These are phyloP conservation scores for Solea senegalensis DNA, from an alignment of 2,113 vertebrate genomes.

Conservation along the genomic window DNA sequence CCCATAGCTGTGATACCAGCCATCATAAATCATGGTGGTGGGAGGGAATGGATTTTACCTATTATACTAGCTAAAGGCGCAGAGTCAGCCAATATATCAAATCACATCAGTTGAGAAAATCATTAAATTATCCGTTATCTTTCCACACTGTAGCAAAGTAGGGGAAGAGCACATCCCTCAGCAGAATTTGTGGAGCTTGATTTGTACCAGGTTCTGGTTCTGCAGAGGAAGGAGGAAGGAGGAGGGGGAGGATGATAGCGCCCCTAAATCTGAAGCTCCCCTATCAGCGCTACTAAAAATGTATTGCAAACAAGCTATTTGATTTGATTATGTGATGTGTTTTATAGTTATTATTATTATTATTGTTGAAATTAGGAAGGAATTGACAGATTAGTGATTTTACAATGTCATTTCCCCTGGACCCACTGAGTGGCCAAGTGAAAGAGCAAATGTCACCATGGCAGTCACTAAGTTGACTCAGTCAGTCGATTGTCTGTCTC, in stretches of 20 bases:
- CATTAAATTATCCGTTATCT: conserved; percentile 74
- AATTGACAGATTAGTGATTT: conserved; percentile 45
- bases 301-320: conserved; percentile 27
- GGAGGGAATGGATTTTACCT: conserved; percentile 76
- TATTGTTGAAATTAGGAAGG: not conserved
- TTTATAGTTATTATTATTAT: not conserved
- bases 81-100: conserved; percentile 75
- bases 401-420: conserved; percentile 46
- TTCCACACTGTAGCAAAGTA: conserved; percentile 50
- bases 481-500: conserved; percentile 70
- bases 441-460: conserved; percentile 75
- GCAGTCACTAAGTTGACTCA: conserved; percentile 66
- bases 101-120: conserved; percentile 75
- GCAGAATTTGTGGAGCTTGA: conserved; percentile 41
- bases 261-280: not conserved
- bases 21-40: conserved; percentile 72
- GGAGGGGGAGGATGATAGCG: not conserved
- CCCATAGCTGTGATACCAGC: conserved; percentile 57
- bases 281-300: conserved; percentile 15
- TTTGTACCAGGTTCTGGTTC: conserved; percentile 39
- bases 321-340: not conserved
- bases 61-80: conserved; percentile 74
- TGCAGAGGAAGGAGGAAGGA: conserved; percentile 17
- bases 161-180: conserved; percentile 24
- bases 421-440: conserved; percentile 56